Evolutionary conservation across 2,113 vertebrate species (phyloP).

Genomic region (Microtus oregoni): DNA sequence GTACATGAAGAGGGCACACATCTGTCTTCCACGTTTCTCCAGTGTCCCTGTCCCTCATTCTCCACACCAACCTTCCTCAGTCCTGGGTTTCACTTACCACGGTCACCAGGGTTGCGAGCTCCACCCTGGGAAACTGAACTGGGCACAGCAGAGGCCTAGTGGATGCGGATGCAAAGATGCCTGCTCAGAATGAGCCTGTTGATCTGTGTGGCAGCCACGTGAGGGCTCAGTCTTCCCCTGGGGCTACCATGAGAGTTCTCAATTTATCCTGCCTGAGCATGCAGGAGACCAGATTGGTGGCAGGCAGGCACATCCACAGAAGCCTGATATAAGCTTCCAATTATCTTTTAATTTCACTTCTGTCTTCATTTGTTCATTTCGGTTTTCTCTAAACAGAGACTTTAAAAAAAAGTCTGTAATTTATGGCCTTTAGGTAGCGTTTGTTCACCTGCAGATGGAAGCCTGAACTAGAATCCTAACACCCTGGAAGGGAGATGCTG

Average conservation of each 20-base stretch:
- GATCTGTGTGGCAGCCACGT: conserved; percentile 50
- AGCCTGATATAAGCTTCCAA: conserved; percentile 73
- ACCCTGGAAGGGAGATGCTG: neutral
- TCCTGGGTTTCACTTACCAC: neutral
- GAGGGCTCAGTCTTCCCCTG: conserved; percentile 43
- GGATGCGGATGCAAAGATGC: neutral
- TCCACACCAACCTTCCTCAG: fast-evolving
- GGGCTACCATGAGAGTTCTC: conserved; percentile 48
- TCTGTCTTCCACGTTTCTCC: neutral
- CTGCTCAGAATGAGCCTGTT: conserved; percentile 12
- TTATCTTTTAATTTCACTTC: conserved; percentile 82
- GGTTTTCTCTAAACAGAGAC: conserved; percentile 70
- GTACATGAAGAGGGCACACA: too few species aligned
- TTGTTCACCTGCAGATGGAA: neutral
- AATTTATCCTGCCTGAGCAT: conserved; percentile 25
- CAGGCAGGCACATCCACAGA: neutral
- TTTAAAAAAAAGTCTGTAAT: neutral
- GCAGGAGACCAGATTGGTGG: neutral
- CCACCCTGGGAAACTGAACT: neutral
- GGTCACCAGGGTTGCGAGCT: fast-evolving
- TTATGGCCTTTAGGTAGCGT: conserved; percentile 44
- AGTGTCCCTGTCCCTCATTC: neutral
- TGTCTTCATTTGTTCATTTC: conserved; percentile 81
- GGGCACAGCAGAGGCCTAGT: fast-evolving
- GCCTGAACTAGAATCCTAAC: fast-evolving